Percentiles rank a stretch among this genome's conserved stretches.
Conservation (phyloP, 2,797 vertebrate genomes). For the Melanotaenia parkinsoni region DNA sequence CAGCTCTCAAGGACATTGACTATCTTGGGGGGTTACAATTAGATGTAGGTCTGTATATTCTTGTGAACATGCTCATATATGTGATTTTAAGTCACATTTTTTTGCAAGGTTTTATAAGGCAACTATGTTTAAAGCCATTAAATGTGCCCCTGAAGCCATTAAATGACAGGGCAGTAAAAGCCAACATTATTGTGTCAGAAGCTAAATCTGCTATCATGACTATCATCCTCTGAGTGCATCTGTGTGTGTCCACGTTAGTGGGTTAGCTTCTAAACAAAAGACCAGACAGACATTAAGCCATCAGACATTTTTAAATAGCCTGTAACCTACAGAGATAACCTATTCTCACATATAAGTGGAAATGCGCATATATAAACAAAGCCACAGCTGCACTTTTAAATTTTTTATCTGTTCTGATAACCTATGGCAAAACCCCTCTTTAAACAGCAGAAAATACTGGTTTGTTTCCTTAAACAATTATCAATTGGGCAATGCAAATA, state of each 20-base stretch:
- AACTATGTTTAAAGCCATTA: constrained; percentile 51
- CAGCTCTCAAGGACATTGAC: constrained; percentile 62
- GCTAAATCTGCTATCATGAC: constrained; percentile 39
- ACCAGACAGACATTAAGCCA: constrained; percentile 57
- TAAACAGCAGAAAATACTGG: constrained; percentile 8
- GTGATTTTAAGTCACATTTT: constrained; percentile 29
- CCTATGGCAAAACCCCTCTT: constrained; percentile 1
- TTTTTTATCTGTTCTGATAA: constrained; percentile 12
- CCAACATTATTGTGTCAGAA: constrained; percentile 47
- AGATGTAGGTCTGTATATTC: constrained; percentile 45
- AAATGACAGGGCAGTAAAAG: constrained; percentile 54
- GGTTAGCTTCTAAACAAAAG: constrained; percentile 40
- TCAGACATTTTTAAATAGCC: constrained; percentile 54
- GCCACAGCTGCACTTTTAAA: not conserved
- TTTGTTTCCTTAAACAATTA: constrained; percentile 7
- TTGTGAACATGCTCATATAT: constrained; percentile 24
- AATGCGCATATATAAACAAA: constrained; percentile 29
- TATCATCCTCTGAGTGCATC: constrained; percentile 8
- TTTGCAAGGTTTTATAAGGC: constrained; percentile 23
- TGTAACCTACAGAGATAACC: constrained; percentile 49
- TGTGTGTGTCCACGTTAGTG: constrained; percentile 21
- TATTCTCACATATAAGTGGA: constrained; percentile 36
- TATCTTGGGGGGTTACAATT: constrained; percentile 28
- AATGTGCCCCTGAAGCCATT: constrained; percentile 49
- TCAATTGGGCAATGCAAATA: constrained; percentile 16